These are phyloP conservation scores for Saimiri boliviensis DNA, from an alignment of 2,113 vertebrate genomes.

Conservation along the genomic window DNA sequence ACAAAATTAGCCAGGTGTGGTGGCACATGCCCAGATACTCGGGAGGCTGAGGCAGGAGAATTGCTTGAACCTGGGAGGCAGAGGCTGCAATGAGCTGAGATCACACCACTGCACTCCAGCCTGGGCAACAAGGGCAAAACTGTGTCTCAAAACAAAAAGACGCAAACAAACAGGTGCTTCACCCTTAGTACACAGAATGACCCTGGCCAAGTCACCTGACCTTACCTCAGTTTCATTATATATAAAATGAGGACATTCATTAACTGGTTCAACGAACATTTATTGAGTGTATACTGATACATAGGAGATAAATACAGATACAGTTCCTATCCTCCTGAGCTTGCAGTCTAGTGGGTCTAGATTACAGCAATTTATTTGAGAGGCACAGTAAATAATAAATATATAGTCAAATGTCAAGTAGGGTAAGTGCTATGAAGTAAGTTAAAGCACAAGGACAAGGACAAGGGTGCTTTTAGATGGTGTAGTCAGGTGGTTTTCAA, in stretches of 20 bases:
- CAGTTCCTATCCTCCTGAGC: not conserved
- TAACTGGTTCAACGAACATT: slow-evolving; percentile 11
- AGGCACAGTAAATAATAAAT: not conserved
- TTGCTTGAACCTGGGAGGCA: too few species aligned
- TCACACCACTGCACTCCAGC: too few species aligned
- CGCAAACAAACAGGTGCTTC: not conserved
- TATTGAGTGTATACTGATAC: not conserved
- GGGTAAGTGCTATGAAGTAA: not conserved
- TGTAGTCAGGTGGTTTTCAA: not conserved
- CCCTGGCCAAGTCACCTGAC: not conserved
- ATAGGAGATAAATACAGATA: not conserved
- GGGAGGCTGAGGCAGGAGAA: too few species aligned
- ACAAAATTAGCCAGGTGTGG: too few species aligned
- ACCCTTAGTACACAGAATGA: not conserved
- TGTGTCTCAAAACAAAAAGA: too few species aligned
- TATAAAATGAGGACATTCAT: slow-evolving; percentile 21
- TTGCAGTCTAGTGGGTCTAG: not conserved
- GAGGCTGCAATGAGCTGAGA: too few species aligned
- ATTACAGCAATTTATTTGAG: not conserved
- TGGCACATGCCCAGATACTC: too few species aligned
- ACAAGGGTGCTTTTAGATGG: not conserved
- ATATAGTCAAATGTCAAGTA: not conserved
- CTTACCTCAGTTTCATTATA: not conserved
- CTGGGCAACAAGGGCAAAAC: too few species aligned
- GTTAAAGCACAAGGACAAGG: not conserved